These are phyloP conservation scores for Sylvietta virens DNA, from an alignment of 2,113 vertebrate genomes.

Conservation along the genomic window DNA sequence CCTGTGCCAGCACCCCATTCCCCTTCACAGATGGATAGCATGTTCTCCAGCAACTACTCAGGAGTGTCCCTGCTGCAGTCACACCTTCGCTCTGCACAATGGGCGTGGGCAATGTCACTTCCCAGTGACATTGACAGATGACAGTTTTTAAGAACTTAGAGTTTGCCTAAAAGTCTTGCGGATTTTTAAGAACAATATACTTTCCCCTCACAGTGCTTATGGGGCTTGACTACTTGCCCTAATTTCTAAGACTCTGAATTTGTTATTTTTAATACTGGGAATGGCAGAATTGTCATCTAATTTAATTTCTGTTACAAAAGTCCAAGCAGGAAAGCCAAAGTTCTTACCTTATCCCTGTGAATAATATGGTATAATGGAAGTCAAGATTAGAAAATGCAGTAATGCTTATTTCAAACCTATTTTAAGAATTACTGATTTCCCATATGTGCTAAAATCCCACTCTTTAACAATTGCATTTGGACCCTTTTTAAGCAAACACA, in stretches of 20 bases:
- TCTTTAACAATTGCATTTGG: background rate
- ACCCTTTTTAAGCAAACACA: background rate
- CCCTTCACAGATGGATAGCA: background rate
- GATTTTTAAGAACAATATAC: background rate
- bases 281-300: background rate
- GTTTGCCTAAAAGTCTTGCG: background rate
- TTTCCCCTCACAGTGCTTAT: background rate
- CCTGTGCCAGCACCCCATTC: accelerated
- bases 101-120: accelerated
- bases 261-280: background rate
- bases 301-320: background rate
- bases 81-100: background rate
- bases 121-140: background rate
- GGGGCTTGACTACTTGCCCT: background rate
- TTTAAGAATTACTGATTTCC: background rate
- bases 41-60: background rate
- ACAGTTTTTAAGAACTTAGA: background rate
- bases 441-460: background rate
- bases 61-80: background rate
- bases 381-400: background rate
- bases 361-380: background rate
- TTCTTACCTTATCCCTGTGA: background rate
- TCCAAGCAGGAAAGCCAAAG: background rate
- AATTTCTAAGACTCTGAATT: background rate
- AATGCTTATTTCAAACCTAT: background rate